Evolutionary conservation across 2,888 invertebrate genomes (phyloP).

Genomic region (Tubulanus polymorphus): DNA sequence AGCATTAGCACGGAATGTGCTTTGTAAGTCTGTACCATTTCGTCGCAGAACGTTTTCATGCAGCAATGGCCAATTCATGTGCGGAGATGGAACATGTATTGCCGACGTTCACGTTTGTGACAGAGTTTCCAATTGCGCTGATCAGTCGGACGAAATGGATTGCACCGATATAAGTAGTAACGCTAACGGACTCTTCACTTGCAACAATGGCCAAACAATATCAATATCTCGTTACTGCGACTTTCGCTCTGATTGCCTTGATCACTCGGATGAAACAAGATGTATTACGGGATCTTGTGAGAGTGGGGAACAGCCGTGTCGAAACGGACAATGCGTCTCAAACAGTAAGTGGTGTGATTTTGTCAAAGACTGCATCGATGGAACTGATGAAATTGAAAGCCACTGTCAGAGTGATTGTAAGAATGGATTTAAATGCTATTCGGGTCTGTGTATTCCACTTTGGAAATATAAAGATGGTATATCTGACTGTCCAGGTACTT

Average conservation of each 20-base stretch:
- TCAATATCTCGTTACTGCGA: neutral
- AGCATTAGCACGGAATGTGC: neutral
- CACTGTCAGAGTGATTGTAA: constrained; percentile 11
- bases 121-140: neutral
- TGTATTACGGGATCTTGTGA: neutral
- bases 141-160: neutral
- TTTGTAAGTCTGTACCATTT: neutral
- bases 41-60: neutral
- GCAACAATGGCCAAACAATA: neutral
- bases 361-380: constrained; percentile 16
- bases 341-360: constrained; percentile 30
- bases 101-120: neutral
- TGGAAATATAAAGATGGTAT: neutral
- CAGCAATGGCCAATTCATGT: neutral
- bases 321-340: constrained; percentile 36
- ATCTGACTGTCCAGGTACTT: neutral
- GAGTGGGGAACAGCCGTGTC: constrained; percentile 16
- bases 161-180: no score
- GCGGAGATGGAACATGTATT: neutral
- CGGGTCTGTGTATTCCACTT: neutral
- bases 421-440: neutral
- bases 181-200: neutral
- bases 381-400: neutral
- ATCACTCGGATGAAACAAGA: neutral
- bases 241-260: neutral